Evolutionary conservation across 1,140 invertebrate species (phyloP).

Genomic region (Prorops nasuta): DNA sequence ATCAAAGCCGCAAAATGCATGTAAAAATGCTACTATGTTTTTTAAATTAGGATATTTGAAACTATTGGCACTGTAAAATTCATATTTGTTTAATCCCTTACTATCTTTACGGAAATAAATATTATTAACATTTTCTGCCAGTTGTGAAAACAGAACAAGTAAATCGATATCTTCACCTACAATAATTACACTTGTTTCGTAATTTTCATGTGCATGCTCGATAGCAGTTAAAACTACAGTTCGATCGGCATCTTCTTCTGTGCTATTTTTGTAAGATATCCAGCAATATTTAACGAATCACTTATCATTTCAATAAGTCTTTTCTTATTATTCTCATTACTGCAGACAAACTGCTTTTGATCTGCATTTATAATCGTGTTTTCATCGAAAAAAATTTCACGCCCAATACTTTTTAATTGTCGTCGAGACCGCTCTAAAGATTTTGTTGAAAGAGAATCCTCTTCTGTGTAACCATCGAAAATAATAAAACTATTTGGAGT

Average conservation of each 20-base stretch:
- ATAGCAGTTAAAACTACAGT: slow-evolving; percentile 8
- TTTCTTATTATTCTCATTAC: slow-evolving; percentile 11
- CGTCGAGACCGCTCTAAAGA: not conserved
- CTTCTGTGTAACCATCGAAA: slow-evolving; percentile 10
- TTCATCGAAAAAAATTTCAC: slow-evolving; percentile 9
- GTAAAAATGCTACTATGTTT: slow-evolving; percentile 11
- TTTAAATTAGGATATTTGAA: slow-evolving; percentile 9
- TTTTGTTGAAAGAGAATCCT: slow-evolving; percentile 1
- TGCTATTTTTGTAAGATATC: slow-evolving; percentile 1
- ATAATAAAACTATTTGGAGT: not conserved
- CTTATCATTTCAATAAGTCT: slow-evolving; percentile 8
- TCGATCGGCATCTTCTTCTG: slow-evolving; percentile 4
- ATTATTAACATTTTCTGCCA: not conserved
- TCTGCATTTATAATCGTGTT: slow-evolving; percentile 3
- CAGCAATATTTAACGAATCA: not conserved
- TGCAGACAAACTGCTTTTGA: slow-evolving; percentile 10
- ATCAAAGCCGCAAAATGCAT: slow-evolving; percentile 3
- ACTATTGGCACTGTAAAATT: slow-evolving; percentile 4
- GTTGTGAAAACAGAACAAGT: slow-evolving; percentile 7
- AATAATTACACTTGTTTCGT: slow-evolving; percentile 1
- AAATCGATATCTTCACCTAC: slow-evolving; percentile 10
- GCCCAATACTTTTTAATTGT: slow-evolving; percentile 3
- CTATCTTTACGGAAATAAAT: slow-evolving; percentile 8
- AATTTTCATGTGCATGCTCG: slow-evolving; percentile 4
- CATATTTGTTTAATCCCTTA: not conserved